Evolutionary conservation across 2,888 invertebrate genomes (phyloP), one percentile per base, ranked within the genome.

Genomic region (Spodoptera littoralis): DNA sequence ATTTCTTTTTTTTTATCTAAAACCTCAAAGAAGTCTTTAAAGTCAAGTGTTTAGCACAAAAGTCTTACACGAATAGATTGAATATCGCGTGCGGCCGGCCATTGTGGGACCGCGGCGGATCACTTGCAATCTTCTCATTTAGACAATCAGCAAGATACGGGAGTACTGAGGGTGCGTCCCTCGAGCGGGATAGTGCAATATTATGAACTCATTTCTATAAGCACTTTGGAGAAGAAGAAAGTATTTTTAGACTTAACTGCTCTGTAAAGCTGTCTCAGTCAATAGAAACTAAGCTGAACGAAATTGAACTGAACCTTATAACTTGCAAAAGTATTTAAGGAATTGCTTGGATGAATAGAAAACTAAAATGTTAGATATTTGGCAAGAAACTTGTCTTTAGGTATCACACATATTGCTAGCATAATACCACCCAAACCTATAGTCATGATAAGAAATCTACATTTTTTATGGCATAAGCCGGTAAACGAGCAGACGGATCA

Each of bases 121-220:
- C 74, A 59, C 60, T 76, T 57, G 84, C 85, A 88, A 88, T 88
- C 84, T 86, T 88, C 82, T 85, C 83, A 88, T 88, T 88, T 85
- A 83, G 77, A 69, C 87, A 88, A 88, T 88, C 85, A 85, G 79
- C 60, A 65, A 75, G 76, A 79, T 73, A 77, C 69, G 65, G 67
- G 71, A 65, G 68, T 12, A 47, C 22, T 11, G 70, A 75, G 70
- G 76, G 83, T 70, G 83, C 81, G 75, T 63, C 72, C 5, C 30
- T 46, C 60, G 77, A 76, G 73, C 77, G 79, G 77, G 78, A 65
- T 56, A 67, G 48, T 54, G 65, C 65, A 47, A 43, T 46, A 9
- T 59, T 42, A 54, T 62, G 50, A 53, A 53, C 48, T 42, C 13
- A 11, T 41, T 12, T 41, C 6, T 46, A 44, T 43, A 42, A 48